Evolutionary conservation across 2,113 vertebrate species (phyloP), one percentile per base, ranked within the genome.

Genomic region (Fulmarus glacialis): DNA sequence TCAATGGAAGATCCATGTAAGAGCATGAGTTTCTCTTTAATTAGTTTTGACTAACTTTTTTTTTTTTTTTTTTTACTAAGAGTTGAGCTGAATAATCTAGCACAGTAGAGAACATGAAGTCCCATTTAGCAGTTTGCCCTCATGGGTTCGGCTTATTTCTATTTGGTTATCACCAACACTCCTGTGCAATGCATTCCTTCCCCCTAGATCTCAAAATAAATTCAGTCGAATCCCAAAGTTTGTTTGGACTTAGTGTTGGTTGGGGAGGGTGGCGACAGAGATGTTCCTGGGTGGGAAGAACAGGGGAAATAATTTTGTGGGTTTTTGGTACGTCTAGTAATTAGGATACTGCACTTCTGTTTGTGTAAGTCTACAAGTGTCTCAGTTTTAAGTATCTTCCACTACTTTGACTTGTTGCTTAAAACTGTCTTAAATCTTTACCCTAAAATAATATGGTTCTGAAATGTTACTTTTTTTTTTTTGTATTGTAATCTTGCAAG

Each of bases 371-470:
- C 52, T 67, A n/a, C 68, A 56, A 22, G 45, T 52, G 68, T 87
- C 81, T 89, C 48, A 5, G 91, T 93, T 89, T 95, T 42, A 67
- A 83, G 17, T 43, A 64, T 81, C 50, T 90, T 77, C 30, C 26
- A 18, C 71, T 84, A 27, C 34, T 89, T 89, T 81, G 55, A 90
- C 56, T 77, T 92, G 81, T 82, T 97, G 96, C 90, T 97, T 97
- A 90, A 90, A 90, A 95, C 59, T 55, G 78, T 77, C 87, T 91
- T 89, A 58, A 90, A 50, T 70, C 63, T 75, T 92, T 91, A 67
- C 90, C 71, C 72, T 85, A 34, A 90, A 95, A 90, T 67, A 82
- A 72, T 26, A 21, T 0, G 9, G 71, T 96, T 93, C 78, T 97
- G 82, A 88, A 93, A 79, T 32, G 43, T 78, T 83, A 56, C 11